Conservation (phyloP, 2,888 invertebrate genomes). For the Eupithecia dodoneata region DNA sequence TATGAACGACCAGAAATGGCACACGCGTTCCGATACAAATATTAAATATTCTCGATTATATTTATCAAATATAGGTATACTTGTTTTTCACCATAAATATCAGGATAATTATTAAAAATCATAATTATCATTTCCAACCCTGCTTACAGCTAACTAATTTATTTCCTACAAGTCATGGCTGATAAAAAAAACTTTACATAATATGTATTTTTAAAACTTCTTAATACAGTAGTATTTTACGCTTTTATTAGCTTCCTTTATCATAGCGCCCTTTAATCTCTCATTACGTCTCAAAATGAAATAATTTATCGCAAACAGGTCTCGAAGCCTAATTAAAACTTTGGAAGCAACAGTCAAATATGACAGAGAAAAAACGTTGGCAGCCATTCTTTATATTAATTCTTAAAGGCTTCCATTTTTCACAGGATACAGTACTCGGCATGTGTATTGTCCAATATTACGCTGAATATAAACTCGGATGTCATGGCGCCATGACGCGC, state of each 20-base stretch:
- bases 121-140: too few relatives aligned
- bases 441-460: slow-evolving; percentile 52
- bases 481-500: too few relatives aligned
- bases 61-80: too few relatives aligned
- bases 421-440: slow-evolving; percentile 42
- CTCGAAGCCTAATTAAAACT: slow-evolving; percentile 69
- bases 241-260: not conserved
- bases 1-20: too few relatives aligned
- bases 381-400: slow-evolving; percentile 69
- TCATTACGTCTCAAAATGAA: slow-evolving; percentile 26
- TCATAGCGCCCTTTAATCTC: slow-evolving; percentile 11
- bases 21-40: too few relatives aligned
- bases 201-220: not conserved
- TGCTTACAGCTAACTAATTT: too few relatives aligned
- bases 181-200: too few relatives aligned
- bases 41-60: too few relatives aligned
- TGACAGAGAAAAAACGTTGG: slow-evolving; percentile 70
- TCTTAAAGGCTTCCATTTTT: slow-evolving; percentile 68
- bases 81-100: too few relatives aligned
- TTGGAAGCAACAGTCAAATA: slow-evolving; percentile 57
- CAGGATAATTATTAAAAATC: too few relatives aligned
- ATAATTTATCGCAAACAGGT: slow-evolving; percentile 49
- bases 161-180: too few relatives aligned
- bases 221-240: not conserved
- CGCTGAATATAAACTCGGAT: not conserved